Conservation (phyloP, 2,797 vertebrate species). For the Tinamus major region DNA sequence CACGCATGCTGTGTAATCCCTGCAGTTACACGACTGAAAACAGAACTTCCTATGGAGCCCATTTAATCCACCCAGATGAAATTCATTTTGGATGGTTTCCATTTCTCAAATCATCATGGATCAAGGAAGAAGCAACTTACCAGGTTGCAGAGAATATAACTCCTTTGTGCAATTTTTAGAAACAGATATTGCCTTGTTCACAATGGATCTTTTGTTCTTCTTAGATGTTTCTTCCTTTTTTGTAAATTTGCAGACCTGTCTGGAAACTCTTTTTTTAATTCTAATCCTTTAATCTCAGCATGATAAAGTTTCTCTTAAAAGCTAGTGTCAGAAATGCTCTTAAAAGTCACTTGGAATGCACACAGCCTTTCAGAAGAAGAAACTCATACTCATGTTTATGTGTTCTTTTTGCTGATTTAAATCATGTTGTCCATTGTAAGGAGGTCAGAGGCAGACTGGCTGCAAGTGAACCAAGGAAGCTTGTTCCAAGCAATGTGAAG, state of each 20-base stretch:
- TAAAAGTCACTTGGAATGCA: constrained; percentile 1
- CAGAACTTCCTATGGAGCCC: not conserved
- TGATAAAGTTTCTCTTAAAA: constrained; percentile 11
- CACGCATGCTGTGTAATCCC: not conserved
- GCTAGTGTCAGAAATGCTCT: not conserved
- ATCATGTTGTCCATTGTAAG: not conserved
- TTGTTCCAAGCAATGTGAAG: not conserved
- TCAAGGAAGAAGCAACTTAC: not conserved
- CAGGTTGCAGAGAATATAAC: not conserved
- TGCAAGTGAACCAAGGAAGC: not conserved
- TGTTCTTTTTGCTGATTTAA: not conserved
- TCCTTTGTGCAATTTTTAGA: not conserved
- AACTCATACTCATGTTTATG: not conserved
- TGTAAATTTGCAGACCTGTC: not conserved
- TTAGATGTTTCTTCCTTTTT: not conserved
- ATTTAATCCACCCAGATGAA: constrained; percentile 32
- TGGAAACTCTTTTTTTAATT: not conserved
- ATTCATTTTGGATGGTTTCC: not conserved
- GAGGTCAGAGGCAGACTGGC: not conserved
- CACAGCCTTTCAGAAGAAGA: not conserved
- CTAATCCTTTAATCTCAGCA: constrained; percentile 19
- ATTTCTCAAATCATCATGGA: not conserved
- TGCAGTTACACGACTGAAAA: not conserved
- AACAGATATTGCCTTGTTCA: rapidly evolving
- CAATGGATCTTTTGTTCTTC: not conserved